phyloP scores from a whole-genome alignment of 2,113 vertebrate species.

The Eidolon helvum region DNA sequence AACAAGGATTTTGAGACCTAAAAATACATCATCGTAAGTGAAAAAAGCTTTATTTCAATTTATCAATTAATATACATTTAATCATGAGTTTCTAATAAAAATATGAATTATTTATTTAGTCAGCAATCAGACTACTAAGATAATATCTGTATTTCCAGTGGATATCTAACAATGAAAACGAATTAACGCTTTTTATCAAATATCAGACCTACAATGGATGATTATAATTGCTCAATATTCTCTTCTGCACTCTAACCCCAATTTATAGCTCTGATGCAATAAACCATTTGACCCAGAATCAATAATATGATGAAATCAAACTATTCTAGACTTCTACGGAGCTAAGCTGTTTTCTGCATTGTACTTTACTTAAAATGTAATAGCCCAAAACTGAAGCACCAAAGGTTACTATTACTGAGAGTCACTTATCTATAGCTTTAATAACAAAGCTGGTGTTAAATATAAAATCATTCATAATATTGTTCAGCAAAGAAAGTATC shows the following conservation, averaged over 20 bases:
- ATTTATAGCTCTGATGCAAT: conserved; percentile 75
- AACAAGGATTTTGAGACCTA: not conserved
- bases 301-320: conserved; percentile 72
- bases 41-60: not conserved
- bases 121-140: not conserved
- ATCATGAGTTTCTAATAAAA: conserved; percentile 12
- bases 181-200: conserved; percentile 76
- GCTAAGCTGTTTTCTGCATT: conserved; percentile 76
- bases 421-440: conserved; percentile 71
- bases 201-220: conserved; percentile 19
- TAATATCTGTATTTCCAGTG: not conserved
- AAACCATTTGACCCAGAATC: conserved; percentile 79
- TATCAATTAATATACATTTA: conserved; percentile 13
- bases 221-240: conserved; percentile 68
- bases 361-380: conserved; percentile 75
- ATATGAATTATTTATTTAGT: not conserved
- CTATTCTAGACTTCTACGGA: conserved; percentile 72
- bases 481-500: conserved; percentile 26
- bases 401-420: conserved; percentile 62
- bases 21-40: not conserved
- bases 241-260: conserved; percentile 71
- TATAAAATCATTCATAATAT: conserved; percentile 72
- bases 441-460: conserved; percentile 63
- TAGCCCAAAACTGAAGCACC: conserved; percentile 68
- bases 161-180: conserved; percentile 46